A percentile compares a stretch with the other conserved stretches of the same genome.
Conservation (phyloP, 2,113 vertebrate species). For the Irena cyanogastra region DNA sequence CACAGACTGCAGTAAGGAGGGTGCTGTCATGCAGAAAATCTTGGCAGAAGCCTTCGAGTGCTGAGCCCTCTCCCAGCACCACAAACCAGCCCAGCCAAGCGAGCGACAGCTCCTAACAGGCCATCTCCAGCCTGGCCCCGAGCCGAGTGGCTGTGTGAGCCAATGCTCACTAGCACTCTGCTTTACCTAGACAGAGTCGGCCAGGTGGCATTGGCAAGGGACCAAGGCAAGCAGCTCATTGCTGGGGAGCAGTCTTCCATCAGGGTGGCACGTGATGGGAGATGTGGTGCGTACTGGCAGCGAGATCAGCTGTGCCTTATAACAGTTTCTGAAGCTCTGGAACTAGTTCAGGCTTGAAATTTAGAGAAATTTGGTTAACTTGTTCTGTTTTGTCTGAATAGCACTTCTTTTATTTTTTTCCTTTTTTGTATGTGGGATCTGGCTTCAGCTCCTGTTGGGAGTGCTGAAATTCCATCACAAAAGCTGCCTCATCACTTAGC, state of each 20-base stretch:
- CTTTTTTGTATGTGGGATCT: neutral
- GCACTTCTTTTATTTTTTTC: neutral
- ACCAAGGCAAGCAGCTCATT: constrained; percentile 30
- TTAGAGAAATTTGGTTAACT: constrained; percentile 32
- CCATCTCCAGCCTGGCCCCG: constrained; percentile 42
- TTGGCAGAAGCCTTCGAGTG: neutral
- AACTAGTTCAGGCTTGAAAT: constrained; percentile 9
- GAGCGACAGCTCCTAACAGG: constrained; percentile 53
- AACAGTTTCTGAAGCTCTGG: constrained; percentile 5
- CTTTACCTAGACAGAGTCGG: neutral
- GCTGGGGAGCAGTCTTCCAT: neutral
- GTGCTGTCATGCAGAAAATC: constrained; percentile 20
- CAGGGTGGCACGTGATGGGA: neutral
- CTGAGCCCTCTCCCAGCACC: constrained; percentile 7
- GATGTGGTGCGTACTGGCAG: neutral
- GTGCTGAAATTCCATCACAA: constrained; percentile 34
- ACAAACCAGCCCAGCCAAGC: neutral
- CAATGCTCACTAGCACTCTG: neutral
- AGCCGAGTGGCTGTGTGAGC: neutral
- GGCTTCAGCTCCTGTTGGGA: constrained; percentile 27
- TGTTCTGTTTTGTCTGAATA: constrained; percentile 44
- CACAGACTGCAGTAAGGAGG: neutral
- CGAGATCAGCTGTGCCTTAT: constrained; percentile 6
- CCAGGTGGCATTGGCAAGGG: constrained; percentile 38
- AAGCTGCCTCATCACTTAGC: constrained; percentile 27